A percentile compares a stretch with the other conserved stretches of the same genome.
phyloP scores from a whole-genome alignment of 2,113 vertebrate genomes.

The Erythrolamprus reginae region DNA sequence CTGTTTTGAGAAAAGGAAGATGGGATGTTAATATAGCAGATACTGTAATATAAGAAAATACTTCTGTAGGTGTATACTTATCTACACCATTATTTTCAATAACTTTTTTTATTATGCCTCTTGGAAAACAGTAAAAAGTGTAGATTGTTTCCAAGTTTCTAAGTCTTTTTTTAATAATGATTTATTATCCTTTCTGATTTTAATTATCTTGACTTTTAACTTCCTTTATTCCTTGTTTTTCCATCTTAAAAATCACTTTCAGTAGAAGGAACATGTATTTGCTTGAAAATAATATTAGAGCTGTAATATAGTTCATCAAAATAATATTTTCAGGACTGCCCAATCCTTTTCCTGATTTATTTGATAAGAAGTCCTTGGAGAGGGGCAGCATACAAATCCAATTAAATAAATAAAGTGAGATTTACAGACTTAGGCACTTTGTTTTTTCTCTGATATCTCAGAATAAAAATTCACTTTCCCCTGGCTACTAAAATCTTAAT shows the following conservation, averaged over 20 bases:
- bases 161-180: slow-evolving; percentile 14
- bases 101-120: slow-evolving; percentile 49
- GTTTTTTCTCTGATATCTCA: background rate
- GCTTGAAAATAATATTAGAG: background rate
- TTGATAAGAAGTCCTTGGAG: too few relatives aligned
- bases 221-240: background rate
- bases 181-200: slow-evolving; percentile 18
- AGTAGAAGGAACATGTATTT: background rate
- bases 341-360: background rate
- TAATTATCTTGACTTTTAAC: background rate
- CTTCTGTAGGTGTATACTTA: slow-evolving; percentile 10
- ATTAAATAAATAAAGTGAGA: too few relatives aligned
- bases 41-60: slow-evolving; percentile 20
- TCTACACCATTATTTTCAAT: slow-evolving; percentile 25
- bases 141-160: slow-evolving; percentile 45
- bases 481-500: slow-evolving; percentile 15
- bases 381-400: too few relatives aligned
- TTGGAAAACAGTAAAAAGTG: slow-evolving; percentile 47
- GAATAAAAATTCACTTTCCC: background rate
- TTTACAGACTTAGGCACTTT: slow-evolving; percentile 21
- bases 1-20: background rate
- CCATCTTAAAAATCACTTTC: background rate
- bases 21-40: background rate
- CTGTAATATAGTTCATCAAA: slow-evolving; percentile 1
- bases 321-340: background rate